Evolutionary conservation across 2,797 vertebrate genomes (phyloP).

Genomic region (Hypotaenidia philippensis): DNA sequence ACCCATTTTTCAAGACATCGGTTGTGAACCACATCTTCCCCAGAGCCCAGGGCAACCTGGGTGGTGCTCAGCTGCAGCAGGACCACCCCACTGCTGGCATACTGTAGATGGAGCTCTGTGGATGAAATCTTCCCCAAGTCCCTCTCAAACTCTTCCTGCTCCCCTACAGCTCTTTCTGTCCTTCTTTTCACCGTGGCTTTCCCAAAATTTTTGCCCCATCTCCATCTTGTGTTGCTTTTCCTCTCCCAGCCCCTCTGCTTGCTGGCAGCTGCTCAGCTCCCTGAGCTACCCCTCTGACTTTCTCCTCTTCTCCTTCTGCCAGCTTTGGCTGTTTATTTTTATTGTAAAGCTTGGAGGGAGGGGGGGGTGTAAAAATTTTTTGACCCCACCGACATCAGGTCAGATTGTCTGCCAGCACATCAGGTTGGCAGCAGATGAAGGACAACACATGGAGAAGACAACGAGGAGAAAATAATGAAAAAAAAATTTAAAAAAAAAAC

Average conservation of each 20-base stretch:
- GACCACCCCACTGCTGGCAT: neutral
- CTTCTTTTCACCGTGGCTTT: neutral
- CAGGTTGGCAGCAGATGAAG: slow-evolving; percentile 16
- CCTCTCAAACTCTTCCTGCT: neutral
- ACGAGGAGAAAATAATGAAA: neutral
- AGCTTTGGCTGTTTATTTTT: neutral
- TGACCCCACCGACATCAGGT: neutral
- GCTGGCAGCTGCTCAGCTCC: neutral
- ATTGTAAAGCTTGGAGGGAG: neutral
- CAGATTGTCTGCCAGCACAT: neutral
- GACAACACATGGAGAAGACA: neutral
- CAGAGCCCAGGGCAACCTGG: neutral
- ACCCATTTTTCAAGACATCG: slow-evolving; percentile 1
- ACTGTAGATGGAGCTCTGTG: rapidly evolving
- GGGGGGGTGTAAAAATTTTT: neutral
- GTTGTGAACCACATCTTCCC: neutral
- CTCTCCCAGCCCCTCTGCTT: neutral
- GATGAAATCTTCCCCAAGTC: neutral
- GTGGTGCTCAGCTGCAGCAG: neutral
- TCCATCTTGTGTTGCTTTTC: neutral
- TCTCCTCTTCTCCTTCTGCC: neutral
- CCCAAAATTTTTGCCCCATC: neutral
- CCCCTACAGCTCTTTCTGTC: neutral
- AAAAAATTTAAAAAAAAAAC: neutral
- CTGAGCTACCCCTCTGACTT: neutral